Evolutionary conservation across 2,797 vertebrate genomes (phyloP), one percentile per base, ranked within the genome.

Genomic region (Morus bassanus): DNA sequence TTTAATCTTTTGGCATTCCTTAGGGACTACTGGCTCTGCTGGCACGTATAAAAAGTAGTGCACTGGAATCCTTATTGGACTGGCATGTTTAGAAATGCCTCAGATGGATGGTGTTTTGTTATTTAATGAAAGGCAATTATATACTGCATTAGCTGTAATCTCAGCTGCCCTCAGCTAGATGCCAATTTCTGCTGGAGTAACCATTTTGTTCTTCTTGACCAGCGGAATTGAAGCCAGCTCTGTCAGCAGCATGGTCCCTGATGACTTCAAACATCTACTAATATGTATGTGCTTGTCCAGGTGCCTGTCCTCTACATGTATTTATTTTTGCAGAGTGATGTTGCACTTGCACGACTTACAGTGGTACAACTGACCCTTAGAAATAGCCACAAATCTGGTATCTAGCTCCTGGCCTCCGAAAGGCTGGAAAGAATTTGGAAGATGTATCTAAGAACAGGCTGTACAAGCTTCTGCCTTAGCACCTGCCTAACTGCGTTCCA

Each of bases 91-190:
- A 80, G 87, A 97, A 96, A 59, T 94, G 93, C 88, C 75, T 96
- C 48, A 13, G 86, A 91, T 97, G 95, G 89, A 92, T 85, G 86
- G 92, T 84, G 88, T 95, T 96, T 95, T 94, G 95, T 93, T 95
- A 87, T 96, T 95, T 95, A 61, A 78, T 95, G 88, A 97, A 96
- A 88, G 88, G 93, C 93, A 92, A 97, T 91, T 95, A 95, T 92
- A 81, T 88, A 84, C 86, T 91, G 93, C 88, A 81, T 91, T 95
- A 95, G 70, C 88, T 77, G 69, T 91, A 84, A 95, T 96, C 95
- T 97, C 96, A 92, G 96, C 95, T 95, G 91, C 91, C 75, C 89
- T 87, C 74, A 89, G 83, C 53, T 37, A 51, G 56, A 16, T 95
- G 96, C 93, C 83, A 88, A 7, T 80, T 83, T 69, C 53, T 93